Evolutionary conservation across 2,888 invertebrate genomes (phyloP), one percentile per base, ranked within the genome.

Genomic region (Pheosia gnoma): DNA sequence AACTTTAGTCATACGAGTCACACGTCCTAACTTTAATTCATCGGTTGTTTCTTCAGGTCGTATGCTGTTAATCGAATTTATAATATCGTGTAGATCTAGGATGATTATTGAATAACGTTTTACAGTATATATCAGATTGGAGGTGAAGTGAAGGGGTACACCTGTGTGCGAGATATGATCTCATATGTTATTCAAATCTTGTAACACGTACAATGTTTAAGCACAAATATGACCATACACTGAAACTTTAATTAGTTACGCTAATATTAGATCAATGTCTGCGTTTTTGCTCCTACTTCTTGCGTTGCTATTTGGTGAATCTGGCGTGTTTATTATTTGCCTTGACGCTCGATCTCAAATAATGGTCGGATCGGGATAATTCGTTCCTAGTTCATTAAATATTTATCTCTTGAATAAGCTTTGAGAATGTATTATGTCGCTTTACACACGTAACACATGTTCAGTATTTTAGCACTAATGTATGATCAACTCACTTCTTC

Each of bases 91-190:
- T 47, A 43, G 8, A 8, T 43, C 10, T 43, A 43, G 43, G 43
- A 43, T 3, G 43, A 9, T 10, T 43, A 9, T 43, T 43, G 9
- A 43, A 10, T 43, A 9, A 9, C 43, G 43, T 43, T 43, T 43
- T 67, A 61, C 65, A 70, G 61, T 68, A 25, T 49, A 41, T 38
- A 7, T 4, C 13, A 9, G 53, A 37, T 57, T 58, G 59, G 43
- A 68, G 66, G 68, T 66, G 38, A 74, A 69, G 64, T 65, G 65
- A 73, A 74, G 37, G 70, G 65, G 54, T 61, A 68, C 65, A 61
- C 67, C 61, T 62, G 51, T 37, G 4, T 0, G 37, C 38, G 11
- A 53, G 53, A 53, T 53, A 52, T 60, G 57, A 60, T 52, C 56
- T 55, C 59, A 66, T 71, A 60, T 68, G 58, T 64, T 68, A 62